phyloP scores from a whole-genome alignment of 2,888 invertebrate genomes.

The Augochlorella aurata region DNA sequence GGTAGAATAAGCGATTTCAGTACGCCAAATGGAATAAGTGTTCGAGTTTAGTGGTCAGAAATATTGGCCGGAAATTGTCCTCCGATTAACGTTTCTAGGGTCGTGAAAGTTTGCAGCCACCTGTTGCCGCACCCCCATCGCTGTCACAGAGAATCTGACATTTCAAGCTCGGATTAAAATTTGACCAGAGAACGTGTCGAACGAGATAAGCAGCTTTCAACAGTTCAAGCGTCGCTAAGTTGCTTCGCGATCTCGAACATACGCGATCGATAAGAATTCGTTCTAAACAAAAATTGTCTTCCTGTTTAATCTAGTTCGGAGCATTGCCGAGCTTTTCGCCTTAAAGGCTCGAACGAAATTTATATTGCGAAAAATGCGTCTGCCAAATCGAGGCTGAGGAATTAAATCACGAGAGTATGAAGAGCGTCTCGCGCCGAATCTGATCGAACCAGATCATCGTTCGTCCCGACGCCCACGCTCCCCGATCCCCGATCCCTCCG shows the following conservation, averaged over 20 bases:
- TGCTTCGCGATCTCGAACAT: too few relatives aligned
- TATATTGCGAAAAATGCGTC: too few relatives aligned
- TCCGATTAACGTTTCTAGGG: background rate
- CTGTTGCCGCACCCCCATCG: constrained; percentile 8
- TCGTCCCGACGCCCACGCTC: constrained; percentile 39
- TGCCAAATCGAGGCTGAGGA: background rate
- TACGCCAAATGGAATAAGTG: background rate
- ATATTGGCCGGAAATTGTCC: background rate
- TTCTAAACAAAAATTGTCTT: too few relatives aligned
- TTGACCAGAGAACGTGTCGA: background rate
- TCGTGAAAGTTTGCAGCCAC: background rate
- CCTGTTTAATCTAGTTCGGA: too few relatives aligned
- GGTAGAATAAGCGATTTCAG: too few relatives aligned
- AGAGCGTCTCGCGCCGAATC: constrained; percentile 15
- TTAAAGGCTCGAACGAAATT: too few relatives aligned
- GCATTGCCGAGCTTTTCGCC: too few relatives aligned
- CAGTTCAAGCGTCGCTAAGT: background rate
- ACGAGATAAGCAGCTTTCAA: background rate
- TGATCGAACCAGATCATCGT: constrained; percentile 52
- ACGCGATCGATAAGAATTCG: too few relatives aligned
- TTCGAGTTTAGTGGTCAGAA: background rate
- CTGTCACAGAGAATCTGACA: background rate
- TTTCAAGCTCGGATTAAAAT: constrained; percentile 3
- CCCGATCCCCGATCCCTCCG: background rate
- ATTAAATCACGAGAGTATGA: background rate